Conservation (phyloP, 92 coral and sea anemone species). For the Parazoanthus darwini region DNA sequence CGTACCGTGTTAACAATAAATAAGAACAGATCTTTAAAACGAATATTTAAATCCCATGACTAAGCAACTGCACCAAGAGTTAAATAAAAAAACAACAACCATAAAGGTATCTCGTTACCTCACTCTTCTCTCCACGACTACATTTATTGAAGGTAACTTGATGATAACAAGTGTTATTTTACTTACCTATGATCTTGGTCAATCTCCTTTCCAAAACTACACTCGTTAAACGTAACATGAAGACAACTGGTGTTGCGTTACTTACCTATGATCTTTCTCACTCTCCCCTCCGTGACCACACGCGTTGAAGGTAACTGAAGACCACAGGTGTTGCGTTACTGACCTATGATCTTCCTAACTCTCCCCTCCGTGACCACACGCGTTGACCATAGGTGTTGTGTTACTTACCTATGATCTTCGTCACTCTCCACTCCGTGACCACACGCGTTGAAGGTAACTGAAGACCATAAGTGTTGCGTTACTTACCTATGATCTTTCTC, state of each 20-base stretch:
- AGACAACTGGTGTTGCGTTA: neutral
- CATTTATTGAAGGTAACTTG: no score
- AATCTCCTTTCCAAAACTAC: neutral
- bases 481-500: neutral
- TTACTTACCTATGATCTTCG: no score
- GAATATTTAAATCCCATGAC: no score
- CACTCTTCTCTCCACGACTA: neutral
- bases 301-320: conserved; percentile 68
- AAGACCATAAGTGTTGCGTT: neutral
- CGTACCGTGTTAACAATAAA: no score
- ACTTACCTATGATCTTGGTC: neutral
- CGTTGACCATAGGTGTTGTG: conserved; percentile 29
- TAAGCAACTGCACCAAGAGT: no score
- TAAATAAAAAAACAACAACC: no score
- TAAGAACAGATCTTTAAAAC: no score
- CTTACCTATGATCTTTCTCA: conserved; percentile 61
- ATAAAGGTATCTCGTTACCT: neutral
- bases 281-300: conserved; percentile 57
- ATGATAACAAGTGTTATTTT: neutral
- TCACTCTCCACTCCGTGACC: neutral
- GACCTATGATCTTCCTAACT: neutral
- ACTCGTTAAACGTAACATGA: no score
- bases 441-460: no score
- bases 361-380: conserved; percentile 56
- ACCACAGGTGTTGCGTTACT: neutral